A percentile compares a stretch with the other conserved stretches of the same genome.
phyloP scores from a whole-genome alignment of 2,797 vertebrate genomes.

The Chaenodraco wilsoni region DNA sequence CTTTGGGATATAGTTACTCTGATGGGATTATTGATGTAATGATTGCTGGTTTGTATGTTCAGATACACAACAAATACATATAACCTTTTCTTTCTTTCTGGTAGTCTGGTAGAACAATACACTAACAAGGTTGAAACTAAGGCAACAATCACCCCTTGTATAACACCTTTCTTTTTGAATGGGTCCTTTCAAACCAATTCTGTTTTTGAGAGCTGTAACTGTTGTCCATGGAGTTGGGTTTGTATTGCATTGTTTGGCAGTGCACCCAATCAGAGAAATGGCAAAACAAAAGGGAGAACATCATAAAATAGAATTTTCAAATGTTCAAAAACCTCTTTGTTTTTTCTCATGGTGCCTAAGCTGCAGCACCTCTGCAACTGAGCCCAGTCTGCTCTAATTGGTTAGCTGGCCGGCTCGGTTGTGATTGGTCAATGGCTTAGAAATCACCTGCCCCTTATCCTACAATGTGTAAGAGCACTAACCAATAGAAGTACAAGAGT shows the following conservation, averaged over 20 bases:
- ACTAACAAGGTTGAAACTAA: background rate
- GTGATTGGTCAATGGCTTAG: too few relatives aligned
- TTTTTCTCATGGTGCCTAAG: too few relatives aligned
- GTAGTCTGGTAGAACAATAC: background rate
- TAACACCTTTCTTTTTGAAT: slow-evolving; percentile 18
- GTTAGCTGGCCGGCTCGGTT: too few relatives aligned
- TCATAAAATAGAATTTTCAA: background rate
- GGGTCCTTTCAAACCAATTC: slow-evolving; percentile 17
- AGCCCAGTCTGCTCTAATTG: too few relatives aligned
- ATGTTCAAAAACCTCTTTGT: background rate
- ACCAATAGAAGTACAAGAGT: too few relatives aligned
- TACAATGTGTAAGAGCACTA: too few relatives aligned
- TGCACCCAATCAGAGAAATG: background rate
- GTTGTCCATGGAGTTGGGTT: slow-evolving; percentile 14
- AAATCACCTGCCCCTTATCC: too few relatives aligned
- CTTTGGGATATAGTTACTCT: too few relatives aligned
- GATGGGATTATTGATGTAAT: background rate
- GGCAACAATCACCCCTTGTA: background rate
- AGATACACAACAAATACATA: too few relatives aligned
- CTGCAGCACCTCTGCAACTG: too few relatives aligned
- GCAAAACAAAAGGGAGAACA: background rate
- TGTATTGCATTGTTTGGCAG: slow-evolving; percentile 19
- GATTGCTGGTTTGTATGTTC: background rate
- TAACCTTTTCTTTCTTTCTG: background rate
- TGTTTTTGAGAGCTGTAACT: background rate